Evolutionary conservation across 2,113 vertebrate species (phyloP), one percentile per base, ranked within the genome.

Genomic region (Neogobius melanostomus): DNA sequence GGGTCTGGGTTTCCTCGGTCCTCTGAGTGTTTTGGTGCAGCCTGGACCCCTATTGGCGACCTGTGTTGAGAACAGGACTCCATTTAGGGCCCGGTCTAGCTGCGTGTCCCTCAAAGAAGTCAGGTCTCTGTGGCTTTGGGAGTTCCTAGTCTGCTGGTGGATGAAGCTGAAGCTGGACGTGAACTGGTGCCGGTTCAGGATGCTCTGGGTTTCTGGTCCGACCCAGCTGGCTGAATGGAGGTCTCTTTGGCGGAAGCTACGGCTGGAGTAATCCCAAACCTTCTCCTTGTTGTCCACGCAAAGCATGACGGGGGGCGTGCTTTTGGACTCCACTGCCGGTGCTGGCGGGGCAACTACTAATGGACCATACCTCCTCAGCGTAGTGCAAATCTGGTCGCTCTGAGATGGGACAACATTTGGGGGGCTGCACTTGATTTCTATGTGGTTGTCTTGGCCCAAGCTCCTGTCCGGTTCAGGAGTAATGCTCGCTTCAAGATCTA

Each of bases 1-100:
- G 0, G 69, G 65, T 45, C 80, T 78, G 7, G 72, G 62, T 72
- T 76, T 89, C 64, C 76, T 81, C 6, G 57, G 66, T 48, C 70
- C 73, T 57, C 47, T 75, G 5, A 84, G 76, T 17, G 82, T 67
- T 1, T 73, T 44, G 44, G 60, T 70, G n/a, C 70, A 65, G 67
- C 76, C 69, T 16, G 52, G 49, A 16, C 79, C 77, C 47, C 48
- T 82, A 17, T 76, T 77, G 49, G 87, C 82, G 69, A 87, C 82
- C 84, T 91, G 86, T 0, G 87, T 84, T 49, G 92, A 84, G 75
- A 91, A 88, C 59, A 91, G 71, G 68, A 86, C 74, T 28, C 89
- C 81, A 2, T 84, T 87, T 28, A 75, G 69, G 6, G 85, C 77
- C 43, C 82, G 69, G 50, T 88, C 84, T 75, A 78, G 84, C 48